Base-by-base conservation (phyloP, 1,140 invertebrate species). In the Brachionus sp. region DNA sequence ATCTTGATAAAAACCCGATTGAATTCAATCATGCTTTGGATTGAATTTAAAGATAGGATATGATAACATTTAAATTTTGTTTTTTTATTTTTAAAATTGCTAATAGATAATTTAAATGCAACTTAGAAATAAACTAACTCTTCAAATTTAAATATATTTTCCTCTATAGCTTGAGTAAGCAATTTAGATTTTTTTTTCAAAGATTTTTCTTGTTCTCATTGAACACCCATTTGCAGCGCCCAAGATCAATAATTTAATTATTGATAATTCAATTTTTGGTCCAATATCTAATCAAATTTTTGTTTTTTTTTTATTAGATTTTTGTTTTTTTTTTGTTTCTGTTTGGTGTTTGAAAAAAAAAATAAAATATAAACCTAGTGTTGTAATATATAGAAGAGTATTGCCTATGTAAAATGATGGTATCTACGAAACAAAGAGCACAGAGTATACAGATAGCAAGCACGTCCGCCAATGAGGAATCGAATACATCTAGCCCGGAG, bases 211-310 rank as follows among this genome's bases (percentile, higher is more conserved):
- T 19, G n/a, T 19, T 53, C 7, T 6, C n/a, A 53, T 53, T 19
- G 50, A 53, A 53, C 50, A 53, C 50, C 50, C 50, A 53, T 19
- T 23, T 53, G 29, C 33, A 37, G 66, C 66, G 66, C 35, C 66
- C 25, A 66, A n/a, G 66, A 70, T 70, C 66, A 70, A 70, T 70
- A 70, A 70, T 70, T 70, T 37, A 70, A 70, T 70, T 75, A 46
- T 75, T 46, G 25, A 75, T 75, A 46, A 46, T 75, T 75, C 37
- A 75, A 46, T 75, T 75, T 75, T 39, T 46, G 10, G 50, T 19
- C 50, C 50, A 53, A 53, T 46, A 25, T 46, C 19, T 75, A 75
- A 75, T 75, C 25, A 75, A 46, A 75, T 75, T 46, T 75, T 75
- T 46, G 19, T 46, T 66, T 4, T 64, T 23, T 64, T 25, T 23